These are phyloP conservation scores for Hyla sarda DNA, from an alignment of 2,113 vertebrate species.

Conservation along the genomic window DNA sequence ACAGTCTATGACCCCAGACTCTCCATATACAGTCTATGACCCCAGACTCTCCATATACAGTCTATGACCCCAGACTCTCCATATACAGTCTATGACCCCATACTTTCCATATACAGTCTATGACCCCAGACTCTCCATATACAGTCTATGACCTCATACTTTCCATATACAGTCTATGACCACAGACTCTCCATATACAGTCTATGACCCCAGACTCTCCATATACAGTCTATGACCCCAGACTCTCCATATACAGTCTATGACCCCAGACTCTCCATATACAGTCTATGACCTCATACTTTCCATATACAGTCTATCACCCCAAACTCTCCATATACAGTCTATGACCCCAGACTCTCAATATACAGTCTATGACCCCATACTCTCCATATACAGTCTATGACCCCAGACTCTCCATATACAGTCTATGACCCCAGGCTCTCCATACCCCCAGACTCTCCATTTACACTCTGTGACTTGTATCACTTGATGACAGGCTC, in stretches of 20 bases:
- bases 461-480: not conserved
- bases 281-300: slow-evolving; percentile 16
- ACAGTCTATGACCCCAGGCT: not conserved
- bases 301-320: not conserved
- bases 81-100: not conserved
- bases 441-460: slow-evolving; percentile 19
- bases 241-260: not conserved
- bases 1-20: slow-evolving; percentile 14
- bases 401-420: slow-evolving; percentile 22
- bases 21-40: slow-evolving; percentile 12
- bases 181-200: slow-evolving; percentile 6
- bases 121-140: slow-evolving; percentile 22
- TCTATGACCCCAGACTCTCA: slow-evolving; percentile 19
- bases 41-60: slow-evolving; percentile 3
- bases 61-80: slow-evolving; percentile 20
- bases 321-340: slow-evolving; percentile 2
- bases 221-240: slow-evolving; percentile 16
- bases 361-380: slow-evolving; percentile 16
- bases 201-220: slow-evolving; percentile 20
- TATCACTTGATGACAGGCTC: slow-evolving; percentile 55
- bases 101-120: no score
- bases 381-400: not conserved
- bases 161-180: no score
- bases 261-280: slow-evolving; percentile 22
- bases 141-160: no score